A percentile compares a stretch with the other conserved stretches of the same genome.
Evolutionary conservation across 2,797 vertebrate genomes (phyloP).

Genomic region (Falco cherrug): DNA sequence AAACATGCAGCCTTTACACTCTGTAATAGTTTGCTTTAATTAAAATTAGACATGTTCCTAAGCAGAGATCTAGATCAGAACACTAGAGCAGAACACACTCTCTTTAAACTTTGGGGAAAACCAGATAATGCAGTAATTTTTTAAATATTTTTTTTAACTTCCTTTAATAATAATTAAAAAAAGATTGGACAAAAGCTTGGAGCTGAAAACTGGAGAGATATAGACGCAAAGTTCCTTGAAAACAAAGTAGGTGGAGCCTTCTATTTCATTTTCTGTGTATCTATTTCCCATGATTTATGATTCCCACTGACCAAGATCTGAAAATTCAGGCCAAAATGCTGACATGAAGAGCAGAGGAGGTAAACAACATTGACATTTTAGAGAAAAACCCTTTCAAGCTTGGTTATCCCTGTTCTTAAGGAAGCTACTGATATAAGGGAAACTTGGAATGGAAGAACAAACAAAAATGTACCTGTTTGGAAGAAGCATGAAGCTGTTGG

Average conservation of each 20-base stretch:
- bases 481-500: neutral
- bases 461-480: neutral
- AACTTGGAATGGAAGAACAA: slow-evolving; percentile 3
- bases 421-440: neutral
- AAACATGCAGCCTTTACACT: slow-evolving; percentile 1
- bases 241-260: neutral
- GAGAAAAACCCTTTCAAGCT: slow-evolving; percentile 39
- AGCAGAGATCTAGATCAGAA: neutral
- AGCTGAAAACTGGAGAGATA: neutral
- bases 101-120: neutral
- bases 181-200: neutral
- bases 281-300: slow-evolving; percentile 25
- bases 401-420: slow-evolving; percentile 9
- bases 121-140: neutral
- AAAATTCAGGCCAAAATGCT: slow-evolving; percentile 18
- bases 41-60: slow-evolving; percentile 6
- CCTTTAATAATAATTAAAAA: neutral
- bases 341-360: slow-evolving; percentile 34
- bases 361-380: slow-evolving; percentile 24
- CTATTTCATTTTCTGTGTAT: slow-evolving; percentile 6
- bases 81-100: neutral
- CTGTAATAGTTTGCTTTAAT: slow-evolving; percentile 29
- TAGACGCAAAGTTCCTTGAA: slow-evolving; percentile 1
- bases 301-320: neutral
- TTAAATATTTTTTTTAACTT: neutral